These are phyloP conservation scores for Bombylius major DNA, from an alignment of 2,888 invertebrate species.

Conservation along the genomic window DNA sequence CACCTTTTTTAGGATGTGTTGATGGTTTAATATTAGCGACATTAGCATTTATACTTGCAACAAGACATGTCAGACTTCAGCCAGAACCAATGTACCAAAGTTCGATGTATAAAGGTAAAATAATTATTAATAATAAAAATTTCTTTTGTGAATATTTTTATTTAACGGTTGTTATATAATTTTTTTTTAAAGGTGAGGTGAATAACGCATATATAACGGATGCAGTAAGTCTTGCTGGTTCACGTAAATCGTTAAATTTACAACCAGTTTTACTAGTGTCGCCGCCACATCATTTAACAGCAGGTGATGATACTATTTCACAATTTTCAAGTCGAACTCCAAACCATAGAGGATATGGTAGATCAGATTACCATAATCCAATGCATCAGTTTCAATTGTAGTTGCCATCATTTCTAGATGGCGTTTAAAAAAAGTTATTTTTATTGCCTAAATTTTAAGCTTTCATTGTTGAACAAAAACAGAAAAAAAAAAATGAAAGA, in stretches of 20 bases:
- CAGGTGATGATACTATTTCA: slow-evolving; percentile 60
- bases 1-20: slow-evolving; percentile 42
- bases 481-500: too few species aligned
- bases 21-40: slow-evolving; percentile 78
- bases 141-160: too few species aligned
- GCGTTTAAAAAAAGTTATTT: too few species aligned
- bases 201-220: slow-evolving; percentile 81
- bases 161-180: background rate
- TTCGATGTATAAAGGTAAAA: slow-evolving; percentile 52
- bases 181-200: slow-evolving; percentile 55
- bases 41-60: slow-evolving; percentile 85
- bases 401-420: background rate
- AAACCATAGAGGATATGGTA: slow-evolving; percentile 40
- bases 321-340: slow-evolving; percentile 65
- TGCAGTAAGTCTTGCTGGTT: slow-evolving; percentile 70
- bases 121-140: too few species aligned
- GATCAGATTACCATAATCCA: slow-evolving; percentile 47
- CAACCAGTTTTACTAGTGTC: slow-evolving; percentile 66
- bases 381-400: slow-evolving; percentile 60
- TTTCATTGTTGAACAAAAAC: too few species aligned
- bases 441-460: too few species aligned
- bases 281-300: slow-evolving; percentile 38
- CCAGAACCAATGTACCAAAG: slow-evolving; percentile 65
- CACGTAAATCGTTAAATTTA: slow-evolving; percentile 72
- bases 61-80: slow-evolving; percentile 66